Evolutionary conservation across 2,888 invertebrate genomes (phyloP), one percentile per base, ranked within the genome.

Genomic region (Caenorhabditis auriculariae): DNA sequence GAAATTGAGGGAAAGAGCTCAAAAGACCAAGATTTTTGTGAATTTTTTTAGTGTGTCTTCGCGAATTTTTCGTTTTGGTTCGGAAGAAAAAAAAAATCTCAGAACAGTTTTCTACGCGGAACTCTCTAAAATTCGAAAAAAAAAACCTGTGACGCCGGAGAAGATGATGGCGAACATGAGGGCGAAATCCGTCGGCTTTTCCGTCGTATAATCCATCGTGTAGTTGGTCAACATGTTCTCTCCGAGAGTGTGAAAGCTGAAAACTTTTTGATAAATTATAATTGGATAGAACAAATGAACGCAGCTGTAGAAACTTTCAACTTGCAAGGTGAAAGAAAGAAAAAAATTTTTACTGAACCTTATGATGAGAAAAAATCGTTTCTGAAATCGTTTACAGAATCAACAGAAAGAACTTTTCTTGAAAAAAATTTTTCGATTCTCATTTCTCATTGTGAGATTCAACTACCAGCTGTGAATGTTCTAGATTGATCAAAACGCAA

Each of bases 111-210:
- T 2, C 7, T 15, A 23, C 15, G 17, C 17, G 15, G 1, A n/a
- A 32, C 23, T 29, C 15, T 50, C 28, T 45, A 21, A 47, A n/a
- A 29, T 27, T 12, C 1, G 9, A 27, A 1, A 21, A 39, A 52
- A n/a, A 17, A 29, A 7, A 74, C 98, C 98, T 0, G 98, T 99
- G 2, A 99, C 94, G 17, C 96, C 96, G 23, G 93, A 92, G 84
- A 98, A 98, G 28, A 99, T 85, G 9, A 99, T 95, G 41, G 96
- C 95, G 83, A 99, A 99, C 15, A 96, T 94, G 0, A 90, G 88
- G 0, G 94, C 90, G 83, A 96, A 98, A 81, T 89, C 89, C 51
- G 91, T 90, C 73, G 85, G 75, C 29, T 86, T 83, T 0, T 88
- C 88, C 1, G 84, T 85, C 1, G 90, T 90, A 82, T 96, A 96